Evolutionary conservation across 2,113 vertebrate species (phyloP).

Genomic region (Myrmecobius fasciatus): DNA sequence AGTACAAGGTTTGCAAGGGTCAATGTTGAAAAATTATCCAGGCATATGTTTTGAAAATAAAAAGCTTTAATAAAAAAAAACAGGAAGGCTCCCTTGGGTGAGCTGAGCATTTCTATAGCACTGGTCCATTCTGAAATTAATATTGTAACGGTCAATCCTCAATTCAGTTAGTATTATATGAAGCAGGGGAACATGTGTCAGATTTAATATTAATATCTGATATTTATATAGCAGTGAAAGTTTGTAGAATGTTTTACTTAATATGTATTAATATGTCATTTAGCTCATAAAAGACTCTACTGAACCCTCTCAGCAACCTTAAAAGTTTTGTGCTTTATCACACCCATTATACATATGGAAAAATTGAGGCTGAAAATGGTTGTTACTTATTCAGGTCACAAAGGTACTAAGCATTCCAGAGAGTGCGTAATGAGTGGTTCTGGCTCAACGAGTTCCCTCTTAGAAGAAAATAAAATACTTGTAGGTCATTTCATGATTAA

Average conservation of each 20-base stretch:
- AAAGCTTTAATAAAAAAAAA: too few relatives aligned
- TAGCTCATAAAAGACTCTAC: neutral
- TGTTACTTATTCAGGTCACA: neutral
- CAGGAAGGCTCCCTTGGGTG: neutral
- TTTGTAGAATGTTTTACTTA: neutral
- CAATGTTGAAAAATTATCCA: too few relatives aligned
- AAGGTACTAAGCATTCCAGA: neutral
- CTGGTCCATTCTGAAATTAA: neutral
- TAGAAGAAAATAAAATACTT: neutral
- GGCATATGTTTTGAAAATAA: too few relatives aligned
- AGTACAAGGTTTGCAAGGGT: too few relatives aligned
- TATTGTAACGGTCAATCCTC: neutral
- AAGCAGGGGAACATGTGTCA: constrained; percentile 35
- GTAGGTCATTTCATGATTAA: neutral
- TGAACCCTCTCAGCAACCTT: neutral
- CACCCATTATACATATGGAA: neutral
- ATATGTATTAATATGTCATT: neutral
- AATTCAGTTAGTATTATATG: neutral
- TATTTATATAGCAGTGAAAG: neutral
- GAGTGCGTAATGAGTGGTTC: neutral
- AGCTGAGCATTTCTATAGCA: neutral
- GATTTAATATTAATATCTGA: neutral
- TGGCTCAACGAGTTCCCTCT: neutral
- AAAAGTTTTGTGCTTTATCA: neutral
- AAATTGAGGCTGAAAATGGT: neutral